Conservation (phyloP, 2,113 vertebrate species). For the Dissostichus mawsoni region DNA sequence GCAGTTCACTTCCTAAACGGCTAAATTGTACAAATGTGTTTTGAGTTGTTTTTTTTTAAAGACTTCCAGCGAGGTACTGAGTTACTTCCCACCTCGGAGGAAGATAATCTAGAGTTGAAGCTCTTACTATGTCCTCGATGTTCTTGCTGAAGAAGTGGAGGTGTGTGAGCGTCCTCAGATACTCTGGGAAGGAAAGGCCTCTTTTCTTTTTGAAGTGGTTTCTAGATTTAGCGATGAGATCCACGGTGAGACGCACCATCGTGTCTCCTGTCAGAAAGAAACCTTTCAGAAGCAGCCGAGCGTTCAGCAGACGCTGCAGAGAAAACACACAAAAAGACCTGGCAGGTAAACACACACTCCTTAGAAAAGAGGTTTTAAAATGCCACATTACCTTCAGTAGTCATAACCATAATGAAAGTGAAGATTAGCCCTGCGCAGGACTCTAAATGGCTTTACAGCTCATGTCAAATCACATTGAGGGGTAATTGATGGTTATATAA, state of each 20-base stretch:
- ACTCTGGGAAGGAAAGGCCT: constrained; percentile 83
- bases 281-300: constrained; percentile 53
- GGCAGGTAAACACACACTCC: constrained; percentile 12
- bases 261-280: constrained; percentile 48
- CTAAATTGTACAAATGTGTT: too few species aligned
- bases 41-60: too few species aligned
- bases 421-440: constrained; percentile 16
- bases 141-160: constrained; percentile 93
- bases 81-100: too few species aligned
- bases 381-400: neutral
- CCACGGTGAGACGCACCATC: constrained; percentile 91
- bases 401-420: neutral
- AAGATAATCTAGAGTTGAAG: too few species aligned
- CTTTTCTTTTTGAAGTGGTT: constrained; percentile 82
- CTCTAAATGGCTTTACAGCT: constrained; percentile 14
- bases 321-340: constrained; percentile 20
- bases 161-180: constrained; percentile 91
- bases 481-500: constrained; percentile 29
- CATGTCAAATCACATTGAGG: constrained; percentile 23
- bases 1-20: too few species aligned
- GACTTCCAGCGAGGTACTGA: too few species aligned
- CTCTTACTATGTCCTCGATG: constrained; percentile 93
- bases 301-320: constrained; percentile 35
- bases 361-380: constrained; percentile 6
- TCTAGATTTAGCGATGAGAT: constrained; percentile 89